These are phyloP conservation scores for Callocephalon fimbriatum DNA, from an alignment of 2,113 vertebrate genomes.

Conservation along the genomic window DNA sequence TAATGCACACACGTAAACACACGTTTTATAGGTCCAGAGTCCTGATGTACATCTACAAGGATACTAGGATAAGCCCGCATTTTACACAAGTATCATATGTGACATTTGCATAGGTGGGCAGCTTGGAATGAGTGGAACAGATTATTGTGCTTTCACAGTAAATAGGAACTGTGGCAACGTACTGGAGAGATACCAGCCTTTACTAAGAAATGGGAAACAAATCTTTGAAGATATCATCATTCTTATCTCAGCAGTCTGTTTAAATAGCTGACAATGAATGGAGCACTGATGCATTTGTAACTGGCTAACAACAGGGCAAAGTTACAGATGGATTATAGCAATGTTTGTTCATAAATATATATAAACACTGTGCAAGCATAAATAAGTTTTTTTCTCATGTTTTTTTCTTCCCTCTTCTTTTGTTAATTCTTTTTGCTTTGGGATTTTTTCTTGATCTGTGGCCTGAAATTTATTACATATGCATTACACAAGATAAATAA, in stretches of 20 bases:
- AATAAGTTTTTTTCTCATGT: background rate
- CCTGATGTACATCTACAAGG: background rate
- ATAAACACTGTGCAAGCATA: background rate
- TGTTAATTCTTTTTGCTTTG: background rate
- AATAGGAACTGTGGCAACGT: background rate
- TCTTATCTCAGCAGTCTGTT: background rate
- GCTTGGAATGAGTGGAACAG: background rate
- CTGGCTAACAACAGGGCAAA: background rate
- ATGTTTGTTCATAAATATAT: background rate
- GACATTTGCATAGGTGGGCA: background rate
- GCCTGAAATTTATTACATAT: background rate
- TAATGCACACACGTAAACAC: background rate
- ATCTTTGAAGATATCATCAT: background rate
- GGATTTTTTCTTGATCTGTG: background rate
- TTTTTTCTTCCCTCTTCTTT: background rate
- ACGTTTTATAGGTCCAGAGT: accelerated
- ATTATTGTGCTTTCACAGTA: background rate
- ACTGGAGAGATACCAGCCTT: background rate
- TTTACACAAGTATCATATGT: background rate
- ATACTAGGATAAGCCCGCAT: background rate
- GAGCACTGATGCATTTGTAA: background rate
- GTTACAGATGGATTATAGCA: background rate
- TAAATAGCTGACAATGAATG: background rate
- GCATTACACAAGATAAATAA: background rate
- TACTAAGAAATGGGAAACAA: background rate